A percentile compares a stretch with the other conserved stretches of the same genome.
Evolutionary conservation across 2,888 invertebrate genomes (phyloP).

Genomic region (Agrilus mali): DNA sequence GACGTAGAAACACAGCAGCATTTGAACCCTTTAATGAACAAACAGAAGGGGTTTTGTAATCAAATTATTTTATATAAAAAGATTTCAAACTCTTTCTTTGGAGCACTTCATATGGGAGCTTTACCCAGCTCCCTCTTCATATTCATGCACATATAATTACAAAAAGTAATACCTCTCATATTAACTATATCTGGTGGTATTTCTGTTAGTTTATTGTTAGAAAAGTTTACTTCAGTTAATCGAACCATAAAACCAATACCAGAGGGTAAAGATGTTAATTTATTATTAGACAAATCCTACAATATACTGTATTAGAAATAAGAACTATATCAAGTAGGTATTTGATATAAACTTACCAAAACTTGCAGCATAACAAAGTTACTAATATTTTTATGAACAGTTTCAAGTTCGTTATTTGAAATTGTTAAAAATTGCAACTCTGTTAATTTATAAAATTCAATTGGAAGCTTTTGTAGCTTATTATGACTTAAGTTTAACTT

Average conservation of each 20-base stretch:
- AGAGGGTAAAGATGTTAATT: conserved; percentile 56
- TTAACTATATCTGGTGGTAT: conserved; percentile 72
- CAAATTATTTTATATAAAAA: too few relatives aligned
- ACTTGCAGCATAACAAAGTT: conserved; percentile 67
- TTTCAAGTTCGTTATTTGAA: conserved; percentile 58
- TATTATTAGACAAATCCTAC: conserved; percentile 71
- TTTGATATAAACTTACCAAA: conserved; percentile 39
- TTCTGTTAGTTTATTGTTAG: conserved; percentile 60
- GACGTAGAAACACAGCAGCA: too few relatives aligned
- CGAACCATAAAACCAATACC: conserved; percentile 77
- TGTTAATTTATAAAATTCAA: conserved; percentile 53
- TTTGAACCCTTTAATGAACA: too few relatives aligned
- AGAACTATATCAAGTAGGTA: neutral
- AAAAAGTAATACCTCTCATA: conserved; percentile 50
- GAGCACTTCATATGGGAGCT: too few relatives aligned
- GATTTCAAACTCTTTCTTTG: too few relatives aligned
- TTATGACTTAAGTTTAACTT: conserved; percentile 59
- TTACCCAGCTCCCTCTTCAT: too few relatives aligned
- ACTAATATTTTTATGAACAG: conserved; percentile 58
- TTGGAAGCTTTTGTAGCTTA: conserved; percentile 48
- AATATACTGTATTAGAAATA: conserved; percentile 14
- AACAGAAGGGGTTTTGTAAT: too few relatives aligned
- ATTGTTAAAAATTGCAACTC: conserved; percentile 60
- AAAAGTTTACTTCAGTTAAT: conserved; percentile 57
- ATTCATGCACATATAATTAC: neutral